phyloP scores from a whole-genome alignment of 2,113 vertebrate species.

The Xenopus borealis region DNA sequence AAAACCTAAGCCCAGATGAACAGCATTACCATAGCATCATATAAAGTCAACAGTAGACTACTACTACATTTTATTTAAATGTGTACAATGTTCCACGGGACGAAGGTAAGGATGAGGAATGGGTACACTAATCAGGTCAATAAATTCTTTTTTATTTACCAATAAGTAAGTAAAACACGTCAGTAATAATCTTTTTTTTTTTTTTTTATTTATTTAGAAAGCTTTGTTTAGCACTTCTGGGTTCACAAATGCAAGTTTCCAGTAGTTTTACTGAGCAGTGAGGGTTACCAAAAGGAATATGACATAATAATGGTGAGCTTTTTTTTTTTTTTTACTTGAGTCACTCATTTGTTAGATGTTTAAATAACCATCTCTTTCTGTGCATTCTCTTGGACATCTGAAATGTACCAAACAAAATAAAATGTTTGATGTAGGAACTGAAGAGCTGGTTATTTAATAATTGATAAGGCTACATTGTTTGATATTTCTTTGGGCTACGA shows the following conservation, averaged over 20 bases:
- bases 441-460: constrained; percentile 37
- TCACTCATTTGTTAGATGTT: constrained; percentile 1
- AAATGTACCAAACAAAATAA: constrained; percentile 34
- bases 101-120: too few relatives aligned
- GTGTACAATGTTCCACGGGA: too few relatives aligned
- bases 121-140: too few relatives aligned
- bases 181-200: too few relatives aligned
- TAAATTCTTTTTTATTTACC: too few relatives aligned
- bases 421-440: constrained; percentile 30
- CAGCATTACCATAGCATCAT: too few relatives aligned
- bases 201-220: too few relatives aligned
- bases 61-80: too few relatives aligned
- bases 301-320: not conserved
- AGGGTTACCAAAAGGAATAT: not conserved
- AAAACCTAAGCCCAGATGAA: too few relatives aligned
- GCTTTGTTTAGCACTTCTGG: not conserved
- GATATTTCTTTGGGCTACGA: constrained; percentile 40
- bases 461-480: constrained; percentile 36
- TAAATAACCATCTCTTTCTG: constrained; percentile 5
- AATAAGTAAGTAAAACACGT: too few relatives aligned
- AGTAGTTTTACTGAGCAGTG: not conserved
- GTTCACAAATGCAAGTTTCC: not conserved
- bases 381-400: constrained; percentile 15
- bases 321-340: not conserved
- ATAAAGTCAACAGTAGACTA: too few relatives aligned